phyloP scores from a whole-genome alignment of 2,888 invertebrate genomes.

The Phaonia tiefii region DNA sequence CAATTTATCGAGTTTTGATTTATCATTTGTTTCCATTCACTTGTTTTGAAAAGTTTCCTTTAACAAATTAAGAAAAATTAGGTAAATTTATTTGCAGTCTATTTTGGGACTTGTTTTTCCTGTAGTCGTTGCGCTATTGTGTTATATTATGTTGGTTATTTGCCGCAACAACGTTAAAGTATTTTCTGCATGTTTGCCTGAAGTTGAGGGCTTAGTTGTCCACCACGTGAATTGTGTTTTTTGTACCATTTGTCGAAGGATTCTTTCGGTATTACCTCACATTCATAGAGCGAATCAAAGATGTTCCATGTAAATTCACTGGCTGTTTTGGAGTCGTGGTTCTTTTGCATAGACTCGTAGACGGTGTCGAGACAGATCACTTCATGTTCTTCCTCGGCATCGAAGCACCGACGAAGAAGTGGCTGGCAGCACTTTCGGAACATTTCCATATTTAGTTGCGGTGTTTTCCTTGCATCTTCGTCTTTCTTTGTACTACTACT shows the following conservation, averaged over 20 bases:
- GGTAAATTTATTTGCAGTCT: constrained; percentile 52
- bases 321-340: constrained; percentile 71
- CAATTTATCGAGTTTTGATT: constrained; percentile 8
- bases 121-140: constrained; percentile 43
- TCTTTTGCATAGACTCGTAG: constrained; percentile 72
- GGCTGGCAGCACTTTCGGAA: constrained; percentile 75
- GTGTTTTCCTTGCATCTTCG: constrained; percentile 22
- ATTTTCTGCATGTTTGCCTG: constrained; percentile 66
- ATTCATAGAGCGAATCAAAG: constrained; percentile 74
- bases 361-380: constrained; percentile 76
- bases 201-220: constrained; percentile 57
- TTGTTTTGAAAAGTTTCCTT: constrained; percentile 1
- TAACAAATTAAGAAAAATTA: constrained; percentile 28
- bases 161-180: constrained; percentile 49
- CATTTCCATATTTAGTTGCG: constrained; percentile 67
- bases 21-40: neutral
- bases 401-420: constrained; percentile 75
- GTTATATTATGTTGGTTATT: constrained; percentile 19
- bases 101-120: constrained; percentile 38
- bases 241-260: constrained; percentile 77
- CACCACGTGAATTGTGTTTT: constrained; percentile 68
- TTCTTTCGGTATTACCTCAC: constrained; percentile 77
- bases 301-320: constrained; percentile 73
- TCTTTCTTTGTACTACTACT: constrained; percentile 38
- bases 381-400: constrained; percentile 74